Conservation (phyloP, 92 coral and sea anemone genomes). For the Zoanthus sansibaricus region DNA sequence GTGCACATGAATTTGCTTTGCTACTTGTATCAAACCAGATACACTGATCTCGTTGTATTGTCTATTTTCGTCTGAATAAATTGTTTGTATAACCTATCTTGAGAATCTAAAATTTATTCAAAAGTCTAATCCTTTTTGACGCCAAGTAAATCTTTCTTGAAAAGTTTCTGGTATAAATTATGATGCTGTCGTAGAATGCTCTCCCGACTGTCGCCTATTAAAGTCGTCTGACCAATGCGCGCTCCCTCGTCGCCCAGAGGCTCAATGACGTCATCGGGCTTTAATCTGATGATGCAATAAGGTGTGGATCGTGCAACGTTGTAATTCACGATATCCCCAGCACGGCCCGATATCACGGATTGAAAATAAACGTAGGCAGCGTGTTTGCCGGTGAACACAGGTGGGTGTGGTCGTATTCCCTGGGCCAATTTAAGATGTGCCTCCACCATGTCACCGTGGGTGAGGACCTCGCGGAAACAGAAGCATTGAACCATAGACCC, state of each 20-base stretch:
- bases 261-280: constrained; percentile 36
- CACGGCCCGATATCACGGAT: constrained; percentile 43
- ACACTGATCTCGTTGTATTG: too few species aligned
- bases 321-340: constrained; percentile 37
- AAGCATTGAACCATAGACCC: constrained; percentile 34
- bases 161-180: constrained; percentile 11
- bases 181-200: constrained; percentile 8
- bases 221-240: constrained; percentile 30
- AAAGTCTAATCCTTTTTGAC: neutral
- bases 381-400: constrained; percentile 49
- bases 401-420: constrained; percentile 35
- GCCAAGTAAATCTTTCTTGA: constrained; percentile 41
- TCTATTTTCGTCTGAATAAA: too few species aligned
- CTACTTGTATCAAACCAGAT: too few species aligned
- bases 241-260: constrained; percentile 43
- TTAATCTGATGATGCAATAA: constrained; percentile 25
- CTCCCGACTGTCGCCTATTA: constrained; percentile 37
- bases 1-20: too few species aligned
- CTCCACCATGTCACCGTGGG: constrained; percentile 28
- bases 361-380: constrained; percentile 44
- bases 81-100: too few species aligned
- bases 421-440: constrained; percentile 40
- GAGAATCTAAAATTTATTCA: too few species aligned
- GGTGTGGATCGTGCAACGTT: constrained; percentile 7
- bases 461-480: constrained; percentile 32